Evolutionary conservation across 1,140 invertebrate genomes (phyloP).

Genomic region (Chlorops oryzae): DNA sequence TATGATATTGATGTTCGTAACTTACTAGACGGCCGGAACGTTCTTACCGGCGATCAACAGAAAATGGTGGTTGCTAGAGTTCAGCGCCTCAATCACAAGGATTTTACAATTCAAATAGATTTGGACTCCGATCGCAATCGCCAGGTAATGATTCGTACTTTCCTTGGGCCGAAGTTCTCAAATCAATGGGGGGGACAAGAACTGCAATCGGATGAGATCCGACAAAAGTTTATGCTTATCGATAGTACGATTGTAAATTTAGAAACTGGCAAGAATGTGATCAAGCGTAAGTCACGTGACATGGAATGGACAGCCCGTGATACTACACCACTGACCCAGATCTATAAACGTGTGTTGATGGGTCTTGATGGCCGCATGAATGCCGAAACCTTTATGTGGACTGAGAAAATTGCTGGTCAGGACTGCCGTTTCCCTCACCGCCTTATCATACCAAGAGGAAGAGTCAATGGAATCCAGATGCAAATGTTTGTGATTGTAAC

Average conservation of each 20-base stretch:
- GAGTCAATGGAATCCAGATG: slow-evolving; percentile 49
- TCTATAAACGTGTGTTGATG: slow-evolving; percentile 42
- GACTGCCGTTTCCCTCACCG: slow-evolving; percentile 33
- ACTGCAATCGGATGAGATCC: slow-evolving; percentile 48
- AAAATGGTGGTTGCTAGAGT: slow-evolving; percentile 49
- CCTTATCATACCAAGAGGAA: slow-evolving; percentile 53
- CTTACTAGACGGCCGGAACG: neutral
- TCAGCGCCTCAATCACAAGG: slow-evolving; percentile 54
- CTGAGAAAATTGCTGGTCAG: slow-evolving; percentile 21
- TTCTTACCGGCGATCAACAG: slow-evolving; percentile 20
- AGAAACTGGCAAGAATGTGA: slow-evolving; percentile 41
- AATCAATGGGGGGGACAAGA: slow-evolving; percentile 45
- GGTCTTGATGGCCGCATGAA: slow-evolving; percentile 36
- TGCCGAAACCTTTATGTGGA: neutral
- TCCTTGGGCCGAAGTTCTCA: slow-evolving; percentile 24
- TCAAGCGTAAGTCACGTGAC: slow-evolving; percentile 45
- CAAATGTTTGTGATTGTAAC: slow-evolving; percentile 50
- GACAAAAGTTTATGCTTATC: slow-evolving; percentile 47
- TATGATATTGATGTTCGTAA: slow-evolving; percentile 17
- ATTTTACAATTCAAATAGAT: slow-evolving; percentile 36
- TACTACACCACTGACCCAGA: slow-evolving; percentile 29
- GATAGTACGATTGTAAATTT: slow-evolving; percentile 47
- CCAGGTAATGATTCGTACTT: slow-evolving; percentile 13
- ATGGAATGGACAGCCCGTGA: slow-evolving; percentile 34
- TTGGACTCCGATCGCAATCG: slow-evolving; percentile 32